A percentile compares a stretch with the other conserved stretches of the same genome.
These are phyloP conservation scores for Hesperia comma DNA, from an alignment of 2,888 invertebrate species.

Conservation along the genomic window DNA sequence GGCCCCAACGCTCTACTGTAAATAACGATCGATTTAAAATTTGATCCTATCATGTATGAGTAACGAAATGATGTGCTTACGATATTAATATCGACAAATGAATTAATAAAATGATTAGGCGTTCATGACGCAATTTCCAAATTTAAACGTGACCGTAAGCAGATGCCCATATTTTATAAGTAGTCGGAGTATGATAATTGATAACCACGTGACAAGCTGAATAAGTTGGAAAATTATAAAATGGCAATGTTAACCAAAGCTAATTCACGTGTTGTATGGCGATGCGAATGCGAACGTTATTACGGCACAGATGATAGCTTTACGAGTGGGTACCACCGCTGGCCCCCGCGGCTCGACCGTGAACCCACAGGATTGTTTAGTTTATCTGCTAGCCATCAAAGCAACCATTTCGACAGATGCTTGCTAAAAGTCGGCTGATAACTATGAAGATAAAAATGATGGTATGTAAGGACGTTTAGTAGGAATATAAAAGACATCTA, in stretches of 20 bases:
- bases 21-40: not conserved
- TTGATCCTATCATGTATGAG: not conserved
- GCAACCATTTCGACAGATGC: constrained; percentile 73
- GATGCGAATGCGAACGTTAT: constrained; percentile 42
- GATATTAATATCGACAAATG: not conserved
- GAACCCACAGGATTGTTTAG: constrained; percentile 66
- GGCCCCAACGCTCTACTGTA: not conserved
- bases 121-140: constrained; percentile 14
- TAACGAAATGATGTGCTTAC: not conserved
- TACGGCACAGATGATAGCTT: constrained; percentile 57
- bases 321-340: constrained; percentile 41
- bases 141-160: constrained; percentile 26
- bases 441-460: constrained; percentile 43
- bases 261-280: constrained; percentile 41
- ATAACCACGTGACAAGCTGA: constrained; percentile 59
- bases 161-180: constrained; percentile 49
- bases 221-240: constrained; percentile 45
- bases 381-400: constrained; percentile 69
- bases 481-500: constrained; percentile 1
- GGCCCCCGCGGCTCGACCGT: constrained; percentile 60
- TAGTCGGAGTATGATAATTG: constrained; percentile 46
- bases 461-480: constrained; percentile 30
- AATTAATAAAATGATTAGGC: not conserved
- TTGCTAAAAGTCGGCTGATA: constrained; percentile 66
- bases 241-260: constrained; percentile 34